These are phyloP conservation scores for Eremophila alpestris DNA, from an alignment of 2,797 vertebrate species.

Conservation along the genomic window DNA sequence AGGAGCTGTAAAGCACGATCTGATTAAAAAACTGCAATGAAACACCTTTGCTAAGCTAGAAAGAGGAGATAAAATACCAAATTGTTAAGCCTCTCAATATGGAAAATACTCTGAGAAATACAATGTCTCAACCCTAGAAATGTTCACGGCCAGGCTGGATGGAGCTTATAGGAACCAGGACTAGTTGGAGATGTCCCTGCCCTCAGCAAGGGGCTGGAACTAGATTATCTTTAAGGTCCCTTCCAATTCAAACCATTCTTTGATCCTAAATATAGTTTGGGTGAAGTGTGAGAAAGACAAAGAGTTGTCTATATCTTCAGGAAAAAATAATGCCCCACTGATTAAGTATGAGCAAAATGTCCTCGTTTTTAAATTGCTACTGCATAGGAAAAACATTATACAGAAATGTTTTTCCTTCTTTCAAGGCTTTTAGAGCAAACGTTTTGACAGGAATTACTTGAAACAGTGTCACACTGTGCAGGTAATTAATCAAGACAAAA, in stretches of 20 bases:
- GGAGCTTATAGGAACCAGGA: not conserved
- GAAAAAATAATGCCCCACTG: accelerated
- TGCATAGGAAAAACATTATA: not conserved
- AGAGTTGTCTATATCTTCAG: not conserved
- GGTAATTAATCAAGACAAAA: not conserved
- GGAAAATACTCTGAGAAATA: not conserved
- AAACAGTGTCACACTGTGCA: not conserved
- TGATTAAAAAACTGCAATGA: not conserved
- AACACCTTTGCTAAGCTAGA: not conserved
- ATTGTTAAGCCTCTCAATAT: not conserved
- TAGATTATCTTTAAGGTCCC: not conserved
- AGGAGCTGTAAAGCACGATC: not conserved
- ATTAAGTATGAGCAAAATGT: not conserved
- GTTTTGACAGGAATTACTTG: not conserved
- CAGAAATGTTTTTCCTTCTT: not conserved
- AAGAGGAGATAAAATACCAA: not conserved
- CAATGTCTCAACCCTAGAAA: not conserved
- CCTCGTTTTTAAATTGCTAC: not conserved
- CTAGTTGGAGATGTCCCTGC: not conserved
- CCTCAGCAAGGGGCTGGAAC: not conserved
- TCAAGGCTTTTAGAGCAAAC: not conserved
- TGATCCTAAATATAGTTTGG: not conserved
- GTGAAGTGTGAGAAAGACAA: not conserved
- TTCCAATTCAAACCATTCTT: not conserved
- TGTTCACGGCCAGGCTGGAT: not conserved